Base-by-base conservation (phyloP, 1,140 invertebrate genomes). In the Rhopalosiphum padi region DNA sequence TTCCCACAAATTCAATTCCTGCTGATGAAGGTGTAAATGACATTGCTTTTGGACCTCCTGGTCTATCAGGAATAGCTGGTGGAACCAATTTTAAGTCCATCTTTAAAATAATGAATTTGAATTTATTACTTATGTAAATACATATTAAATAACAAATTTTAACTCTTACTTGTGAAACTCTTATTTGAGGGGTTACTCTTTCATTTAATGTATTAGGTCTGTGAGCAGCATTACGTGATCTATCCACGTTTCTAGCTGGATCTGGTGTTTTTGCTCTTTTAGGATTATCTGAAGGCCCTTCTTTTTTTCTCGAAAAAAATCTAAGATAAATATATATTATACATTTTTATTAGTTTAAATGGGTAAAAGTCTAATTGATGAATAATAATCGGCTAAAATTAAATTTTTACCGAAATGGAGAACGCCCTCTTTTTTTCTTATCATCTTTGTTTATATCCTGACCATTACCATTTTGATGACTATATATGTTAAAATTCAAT, bases 341-440 rank as follows among this genome's bases (percentile, higher is more conserved):
- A 48, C 18, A 48, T 18, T 2, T 41, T 25, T 23, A 35, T 85
- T 90, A 60, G 2, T 43, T 82, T 51, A 83, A 48, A 37, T 43
- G 46, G 2, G 15, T 2, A 77, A 41, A 83, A 46, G 15, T 48
- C 3, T 51, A 85, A 41, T 85, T 41, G 23, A 68, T 68, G 5
- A 68, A 68, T 15, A 68, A n/a, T 18, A n/a, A 68, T n/a, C 60
- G n/a, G 5, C 60, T n/a, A 68, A 5, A 68, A 68, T 89, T 89
- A 55, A 23, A 93, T 87, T 87, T 22, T 35, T 96, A 98, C 97
- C 97, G 97, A 95, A 99, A 99, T 43, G 98, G 98, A 60, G 98
- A 98, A 94, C 98, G 96, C 85, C 98, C 98, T 30, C 98, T 96
- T 95, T 97, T 97, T 95, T 98, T 98, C 94, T 98, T 98, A 92